Conservation (phyloP, 2,888 invertebrate species). For the Leptopilina syphax region DNA sequence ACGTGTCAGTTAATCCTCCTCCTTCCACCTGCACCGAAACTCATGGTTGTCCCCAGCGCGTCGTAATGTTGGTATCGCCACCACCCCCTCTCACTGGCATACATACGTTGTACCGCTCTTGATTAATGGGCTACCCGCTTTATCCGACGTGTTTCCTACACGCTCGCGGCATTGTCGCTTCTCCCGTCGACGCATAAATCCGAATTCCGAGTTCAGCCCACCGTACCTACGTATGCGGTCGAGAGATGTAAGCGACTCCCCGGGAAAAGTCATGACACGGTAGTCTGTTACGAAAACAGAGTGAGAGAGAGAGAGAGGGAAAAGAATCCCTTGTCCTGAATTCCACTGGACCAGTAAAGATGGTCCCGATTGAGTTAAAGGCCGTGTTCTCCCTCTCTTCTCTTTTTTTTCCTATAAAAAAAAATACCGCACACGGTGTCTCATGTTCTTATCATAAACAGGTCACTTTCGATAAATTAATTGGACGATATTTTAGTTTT, state of each 20-base stretch:
- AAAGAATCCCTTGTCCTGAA: constrained; percentile 21
- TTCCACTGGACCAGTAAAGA: constrained; percentile 28
- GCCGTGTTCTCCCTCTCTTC: constrained; percentile 1
- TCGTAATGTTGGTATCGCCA: constrained; percentile 48
- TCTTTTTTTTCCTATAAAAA: neutral
- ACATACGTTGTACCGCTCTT: constrained; percentile 59
- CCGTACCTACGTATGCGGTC: constrained; percentile 31
- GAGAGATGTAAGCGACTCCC: constrained; percentile 24
- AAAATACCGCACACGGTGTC: neutral
- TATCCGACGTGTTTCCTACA: constrained; percentile 58
- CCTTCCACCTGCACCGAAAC: constrained; percentile 44
- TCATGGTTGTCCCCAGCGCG: constrained; percentile 29
- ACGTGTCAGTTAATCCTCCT: constrained; percentile 52
- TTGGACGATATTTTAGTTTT: too few species aligned
- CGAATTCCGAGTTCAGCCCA: constrained; percentile 55
- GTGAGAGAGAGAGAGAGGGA: neutral
- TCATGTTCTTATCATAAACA: too few species aligned
- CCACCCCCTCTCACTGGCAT: constrained; percentile 15
- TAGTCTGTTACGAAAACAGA: constrained; percentile 6
- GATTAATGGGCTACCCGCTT: constrained; percentile 65
- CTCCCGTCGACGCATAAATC: constrained; percentile 62
- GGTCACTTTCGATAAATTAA: too few species aligned
- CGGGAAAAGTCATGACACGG: constrained; percentile 31
- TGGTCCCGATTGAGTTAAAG: constrained; percentile 39
- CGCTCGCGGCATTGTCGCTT: constrained; percentile 60